Evolutionary conservation across 1,140 invertebrate genomes (phyloP), one percentile per base, ranked within the genome.

Genomic region (Lutraria rhynchaena): DNA sequence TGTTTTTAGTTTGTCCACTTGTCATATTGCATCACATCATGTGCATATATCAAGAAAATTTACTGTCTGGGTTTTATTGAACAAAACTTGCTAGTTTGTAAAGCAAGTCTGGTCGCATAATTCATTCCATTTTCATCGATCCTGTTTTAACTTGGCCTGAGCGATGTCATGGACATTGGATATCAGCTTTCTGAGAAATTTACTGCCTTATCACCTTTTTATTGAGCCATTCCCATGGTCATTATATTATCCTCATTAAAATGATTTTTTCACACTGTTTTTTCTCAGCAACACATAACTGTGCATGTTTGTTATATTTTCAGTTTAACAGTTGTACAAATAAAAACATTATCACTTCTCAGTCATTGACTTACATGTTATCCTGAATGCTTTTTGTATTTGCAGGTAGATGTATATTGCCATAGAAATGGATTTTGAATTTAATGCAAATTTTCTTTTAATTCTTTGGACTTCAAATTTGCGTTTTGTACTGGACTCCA

Each of bases 11-110:
- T 24, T 53, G 51, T 46, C 37, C 46, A 37, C n/a, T 80, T 80
- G 76, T 70, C 76, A 80, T 70, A 57, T 80, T 80, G 76, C 76
- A 70, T 80, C 76, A 80, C 76, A 70, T 80, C 65, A 49, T 61
- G n/a, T 15, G 29, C 70, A 73, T 57, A 73, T 44, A 2, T 17
- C 11, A 19, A 29, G 24, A 51, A 49, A 69, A 51, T 17, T 44
- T n/a, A 35, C 3, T 15, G 24, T 55, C 37, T 41, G 37, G 37
- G 15, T 41, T 7, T 41, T 41, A 41, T 41, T 27, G 19, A 55
- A 22, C 19, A 55, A 55, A 55, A 55, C 27, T 27, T 55, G 53
- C 27, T 4, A 27, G 53, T 7, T 55, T 27, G 17, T 37, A 60
- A n/a, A 22, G 53, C 57, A 60, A 31, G 71, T 60, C 71, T 74